phyloP scores from a whole-genome alignment of 2,113 vertebrate genomes.

The Nesospiza acunhae region DNA sequence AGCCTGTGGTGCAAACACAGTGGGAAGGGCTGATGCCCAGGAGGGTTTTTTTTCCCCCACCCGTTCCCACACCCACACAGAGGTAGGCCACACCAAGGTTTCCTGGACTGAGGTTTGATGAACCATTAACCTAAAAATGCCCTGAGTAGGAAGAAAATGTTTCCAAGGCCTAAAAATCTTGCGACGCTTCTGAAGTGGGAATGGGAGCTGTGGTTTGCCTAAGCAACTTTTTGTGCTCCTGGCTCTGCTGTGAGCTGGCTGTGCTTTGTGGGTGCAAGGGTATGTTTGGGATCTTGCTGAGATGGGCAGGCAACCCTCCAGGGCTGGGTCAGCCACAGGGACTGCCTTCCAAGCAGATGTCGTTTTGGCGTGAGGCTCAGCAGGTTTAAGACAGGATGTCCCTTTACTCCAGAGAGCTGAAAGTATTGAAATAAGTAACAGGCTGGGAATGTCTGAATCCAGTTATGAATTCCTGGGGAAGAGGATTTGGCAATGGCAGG shows the following conservation, averaged over 20 bases:
- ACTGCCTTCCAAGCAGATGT: constrained; percentile 44
- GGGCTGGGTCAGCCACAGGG: neutral
- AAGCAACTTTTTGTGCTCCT: neutral
- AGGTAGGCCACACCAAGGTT: constrained; percentile 20
- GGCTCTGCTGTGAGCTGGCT: constrained; percentile 13
- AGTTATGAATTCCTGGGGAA: constrained; percentile 17
- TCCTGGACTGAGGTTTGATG: constrained; percentile 43
- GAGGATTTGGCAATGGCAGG: constrained; percentile 27
- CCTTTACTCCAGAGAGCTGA: constrained; percentile 2
- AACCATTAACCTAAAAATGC: constrained; percentile 53
- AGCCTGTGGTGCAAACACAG: neutral
- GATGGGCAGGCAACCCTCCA: constrained; percentile 15
- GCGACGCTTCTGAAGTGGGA: constrained; percentile 26
- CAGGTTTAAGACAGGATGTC: constrained; percentile 58
- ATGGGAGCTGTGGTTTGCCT: constrained; percentile 36
- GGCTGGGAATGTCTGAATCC: constrained; percentile 50
- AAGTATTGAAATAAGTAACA: constrained; percentile 44
- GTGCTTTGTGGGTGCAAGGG: constrained; percentile 18
- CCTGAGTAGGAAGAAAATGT: constrained; percentile 21
- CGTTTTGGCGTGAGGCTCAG: neutral
- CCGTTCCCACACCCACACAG: neutral
- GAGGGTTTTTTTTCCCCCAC: neutral
- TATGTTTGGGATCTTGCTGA: constrained; percentile 35
- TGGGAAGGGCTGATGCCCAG: neutral
- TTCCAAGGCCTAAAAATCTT: constrained; percentile 25